Evolutionary conservation across 2,888 invertebrate genomes (phyloP).

Genomic region (Aspidiotus rigidus): DNA sequence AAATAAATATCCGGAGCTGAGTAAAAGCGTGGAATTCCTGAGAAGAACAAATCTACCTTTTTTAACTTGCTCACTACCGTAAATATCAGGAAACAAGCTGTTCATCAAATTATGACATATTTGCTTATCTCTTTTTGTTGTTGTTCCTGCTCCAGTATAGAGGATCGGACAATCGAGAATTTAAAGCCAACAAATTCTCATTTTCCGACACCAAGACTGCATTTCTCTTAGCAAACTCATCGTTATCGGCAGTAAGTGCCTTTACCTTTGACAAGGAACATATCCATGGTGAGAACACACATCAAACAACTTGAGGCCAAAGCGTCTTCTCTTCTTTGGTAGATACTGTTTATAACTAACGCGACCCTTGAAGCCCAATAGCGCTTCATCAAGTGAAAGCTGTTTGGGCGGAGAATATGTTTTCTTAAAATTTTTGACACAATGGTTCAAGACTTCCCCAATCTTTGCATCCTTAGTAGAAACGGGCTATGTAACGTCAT

Average conservation of each 20-base stretch:
- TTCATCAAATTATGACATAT: too few relatives aligned
- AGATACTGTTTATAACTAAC: background rate
- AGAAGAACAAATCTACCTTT: too few relatives aligned
- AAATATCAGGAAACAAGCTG: too few relatives aligned
- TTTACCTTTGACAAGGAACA: background rate
- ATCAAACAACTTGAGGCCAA: background rate
- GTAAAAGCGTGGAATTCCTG: too few relatives aligned
- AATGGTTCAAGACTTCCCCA: background rate
- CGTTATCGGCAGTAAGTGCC: too few relatives aligned
- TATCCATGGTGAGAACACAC: background rate
- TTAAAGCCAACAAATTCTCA: too few relatives aligned
- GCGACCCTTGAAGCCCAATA: background rate
- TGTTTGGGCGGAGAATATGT: background rate
- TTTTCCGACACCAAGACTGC: too few relatives aligned
- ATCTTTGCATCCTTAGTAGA: background rate
- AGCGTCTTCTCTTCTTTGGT: background rate
- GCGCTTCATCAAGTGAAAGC: background rate
- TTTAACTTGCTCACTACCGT: too few relatives aligned
- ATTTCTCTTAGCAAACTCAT: too few relatives aligned
- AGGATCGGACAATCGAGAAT: too few relatives aligned
- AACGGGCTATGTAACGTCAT: background rate
- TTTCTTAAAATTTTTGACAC: background rate
- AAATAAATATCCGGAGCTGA: too few relatives aligned
- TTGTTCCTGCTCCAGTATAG: background rate
- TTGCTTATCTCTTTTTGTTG: too few relatives aligned